Percentiles rank a stretch among this genome's conserved stretches.
phyloP scores from a whole-genome alignment of 2,888 invertebrate species.

The Epinotia ramella region DNA sequence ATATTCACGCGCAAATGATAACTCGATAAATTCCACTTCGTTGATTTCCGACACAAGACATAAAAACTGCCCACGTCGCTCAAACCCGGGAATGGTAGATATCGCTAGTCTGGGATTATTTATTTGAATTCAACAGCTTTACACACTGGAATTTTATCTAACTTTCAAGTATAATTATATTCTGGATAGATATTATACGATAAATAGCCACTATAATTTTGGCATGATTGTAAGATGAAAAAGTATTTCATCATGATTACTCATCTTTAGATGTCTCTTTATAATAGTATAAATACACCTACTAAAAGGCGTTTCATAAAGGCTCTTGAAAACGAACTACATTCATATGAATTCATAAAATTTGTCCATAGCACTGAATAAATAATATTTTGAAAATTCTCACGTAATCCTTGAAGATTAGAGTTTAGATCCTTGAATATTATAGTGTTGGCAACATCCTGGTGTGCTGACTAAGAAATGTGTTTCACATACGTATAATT shows the following conservation, averaged over 20 bases:
- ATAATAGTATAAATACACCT: not conserved
- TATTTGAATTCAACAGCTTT: conserved; percentile 15
- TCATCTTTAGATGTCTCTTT: not conserved
- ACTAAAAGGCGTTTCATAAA: not conserved
- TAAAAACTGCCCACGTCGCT: conserved; percentile 12
- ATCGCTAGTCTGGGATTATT: not conserved
- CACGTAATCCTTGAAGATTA: no score
- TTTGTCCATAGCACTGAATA: no score
- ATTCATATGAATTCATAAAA: no score
- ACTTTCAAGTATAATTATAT: not conserved
- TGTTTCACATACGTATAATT: no score
- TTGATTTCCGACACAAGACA: not conserved
- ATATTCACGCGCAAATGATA: conserved; percentile 12
- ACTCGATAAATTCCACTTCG: conserved; percentile 11
- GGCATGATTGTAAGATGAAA: not conserved
- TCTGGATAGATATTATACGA: not conserved
- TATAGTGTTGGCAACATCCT: not conserved
- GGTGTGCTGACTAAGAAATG: not conserved
- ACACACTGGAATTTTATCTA: not conserved
- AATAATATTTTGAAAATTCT: no score
- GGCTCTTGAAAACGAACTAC: not conserved
- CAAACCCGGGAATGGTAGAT: not conserved
- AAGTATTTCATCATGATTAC: not conserved
- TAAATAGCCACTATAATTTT: not conserved
- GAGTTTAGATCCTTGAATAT: not conserved